Base-by-base conservation (phyloP, 2,888 invertebrate species). In the Parnassius orleans region DNA sequence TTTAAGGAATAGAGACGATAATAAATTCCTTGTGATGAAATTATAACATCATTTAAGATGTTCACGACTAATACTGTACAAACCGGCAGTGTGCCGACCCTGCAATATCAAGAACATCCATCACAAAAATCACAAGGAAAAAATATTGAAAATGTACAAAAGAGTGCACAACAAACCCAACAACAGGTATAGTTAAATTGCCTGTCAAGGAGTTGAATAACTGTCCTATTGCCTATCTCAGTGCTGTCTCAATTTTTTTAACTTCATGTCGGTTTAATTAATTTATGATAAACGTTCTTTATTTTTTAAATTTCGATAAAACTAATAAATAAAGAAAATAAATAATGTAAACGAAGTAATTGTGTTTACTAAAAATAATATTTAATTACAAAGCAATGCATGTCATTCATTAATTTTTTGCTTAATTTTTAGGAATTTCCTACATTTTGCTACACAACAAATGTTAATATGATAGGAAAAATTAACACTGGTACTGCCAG, bases 401-500 rank as follows among this genome's bases (percentile, higher is more conserved):
- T 33, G 0, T 5, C 19, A 19, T 33, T 33, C 33, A 33, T 33
- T 33, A 33, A 33, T 5, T 33, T 5, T 7, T 33, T 7, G 43
- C 42, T 33, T 43, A 57, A 44, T 44, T 78, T 78, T 11, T 83
- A 93, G 89, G 94, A 95, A 60, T 94, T 94, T 73, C 94, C 95
- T 50, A 94, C 95, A 68, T 95, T 95, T 82, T 95, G 95, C 75
- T 95, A 95, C 73, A 93, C 92, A 66, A 93, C 92, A 51, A 94
- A 94, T 81, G 94, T 94, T 11, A 94, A 94, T 75, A 94, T 94
- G 94, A 93, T 94, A 68, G 94, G 94, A 56, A 94, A 94, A 84
- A 87, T 94, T 65, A 90, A 93, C 11, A 83, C 87, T 53, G 90
- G 84, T 14, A 75, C 86, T 56, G 80, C 88, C 66, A 82, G 79